Conservation (phyloP, 2,888 invertebrate genomes). For the Tiliacea aurago region DNA sequence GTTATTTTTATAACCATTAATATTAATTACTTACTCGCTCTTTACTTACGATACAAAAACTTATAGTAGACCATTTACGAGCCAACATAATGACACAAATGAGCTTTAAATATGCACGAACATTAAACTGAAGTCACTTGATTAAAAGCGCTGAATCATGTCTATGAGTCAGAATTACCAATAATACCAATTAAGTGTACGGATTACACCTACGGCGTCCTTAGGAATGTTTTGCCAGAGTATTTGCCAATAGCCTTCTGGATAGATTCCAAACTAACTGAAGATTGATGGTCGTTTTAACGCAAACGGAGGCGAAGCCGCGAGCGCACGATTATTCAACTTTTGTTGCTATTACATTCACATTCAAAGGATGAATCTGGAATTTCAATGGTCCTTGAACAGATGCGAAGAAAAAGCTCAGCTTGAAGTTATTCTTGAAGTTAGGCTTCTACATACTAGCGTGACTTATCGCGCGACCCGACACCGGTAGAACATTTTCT, state of each 20-base stretch:
- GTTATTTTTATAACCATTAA: not conserved
- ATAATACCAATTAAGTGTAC: slow-evolving; percentile 43
- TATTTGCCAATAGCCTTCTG: slow-evolving; percentile 66
- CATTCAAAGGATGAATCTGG: slow-evolving; percentile 45
- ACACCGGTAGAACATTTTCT: too few species aligned
- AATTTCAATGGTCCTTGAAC: slow-evolving; percentile 51
- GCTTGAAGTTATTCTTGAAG: slow-evolving; percentile 5
- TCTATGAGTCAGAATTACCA: slow-evolving; percentile 46
- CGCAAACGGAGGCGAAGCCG: slow-evolving; percentile 42
- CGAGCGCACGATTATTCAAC: slow-evolving; percentile 47
- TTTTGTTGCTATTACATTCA: slow-evolving; percentile 55
- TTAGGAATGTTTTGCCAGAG: slow-evolving; percentile 50
- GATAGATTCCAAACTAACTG: slow-evolving; percentile 68
- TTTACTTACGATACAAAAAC: slow-evolving; percentile 4
- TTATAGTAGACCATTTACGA: not conserved
- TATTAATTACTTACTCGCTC: not conserved
- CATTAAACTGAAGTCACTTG: not conserved
- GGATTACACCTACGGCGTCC: slow-evolving; percentile 39
- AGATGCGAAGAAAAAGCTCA: slow-evolving; percentile 7
- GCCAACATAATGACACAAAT: slow-evolving; percentile 24
- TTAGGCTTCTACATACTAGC: too few species aligned
- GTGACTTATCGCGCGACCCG: too few species aligned
- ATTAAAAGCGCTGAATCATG: slow-evolving; percentile 39
- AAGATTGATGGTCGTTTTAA: slow-evolving; percentile 61
- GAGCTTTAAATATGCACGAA: slow-evolving; percentile 2